phyloP scores from a whole-genome alignment of 2,888 invertebrate genomes.

The Drosophila birchii region DNA sequence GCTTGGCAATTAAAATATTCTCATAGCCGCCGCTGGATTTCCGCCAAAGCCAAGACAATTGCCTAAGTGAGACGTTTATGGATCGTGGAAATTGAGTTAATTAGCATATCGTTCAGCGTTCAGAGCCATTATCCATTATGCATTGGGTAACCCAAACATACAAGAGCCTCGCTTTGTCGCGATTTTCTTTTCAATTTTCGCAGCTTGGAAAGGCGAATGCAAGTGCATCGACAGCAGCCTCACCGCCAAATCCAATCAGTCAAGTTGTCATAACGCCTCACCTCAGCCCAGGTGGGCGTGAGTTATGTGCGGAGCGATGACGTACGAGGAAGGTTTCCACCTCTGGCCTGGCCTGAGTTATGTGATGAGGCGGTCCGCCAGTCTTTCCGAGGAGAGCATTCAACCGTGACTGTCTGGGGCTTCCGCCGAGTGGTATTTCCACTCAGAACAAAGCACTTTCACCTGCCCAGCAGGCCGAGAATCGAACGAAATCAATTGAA shows the following conservation, averaged over 20 bases:
- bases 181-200: conserved; percentile 34
- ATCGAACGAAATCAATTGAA: conserved; percentile 40
- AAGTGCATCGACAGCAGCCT: conserved; percentile 35
- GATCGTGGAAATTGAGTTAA: conserved; percentile 79
- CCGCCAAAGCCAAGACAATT: conserved; percentile 72
- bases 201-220: conserved; percentile 15
- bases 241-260: conserved; percentile 57
- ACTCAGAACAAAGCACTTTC: conserved; percentile 67
- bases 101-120: conserved; percentile 59
- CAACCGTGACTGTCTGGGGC: conserved; percentile 36
- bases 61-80: conserved; percentile 61
- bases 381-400: conserved; percentile 33
- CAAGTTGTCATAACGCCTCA: conserved; percentile 48
- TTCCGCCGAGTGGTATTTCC: conserved; percentile 24
- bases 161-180: conserved; percentile 3
- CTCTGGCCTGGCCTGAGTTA: conserved; percentile 36
- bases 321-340: conserved; percentile 54
- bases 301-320: conserved; percentile 41
- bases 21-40: conserved; percentile 55
- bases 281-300: conserved; percentile 30
- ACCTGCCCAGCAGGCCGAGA: conserved; percentile 38
- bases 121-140: conserved; percentile 23
- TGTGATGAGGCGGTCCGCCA: conserved; percentile 25
- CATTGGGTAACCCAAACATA: conserved; percentile 36
- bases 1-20: conserved; percentile 69